phyloP scores from a whole-genome alignment of 1,140 invertebrate genomes.

The Pogonomyrmex barbatus region DNA sequence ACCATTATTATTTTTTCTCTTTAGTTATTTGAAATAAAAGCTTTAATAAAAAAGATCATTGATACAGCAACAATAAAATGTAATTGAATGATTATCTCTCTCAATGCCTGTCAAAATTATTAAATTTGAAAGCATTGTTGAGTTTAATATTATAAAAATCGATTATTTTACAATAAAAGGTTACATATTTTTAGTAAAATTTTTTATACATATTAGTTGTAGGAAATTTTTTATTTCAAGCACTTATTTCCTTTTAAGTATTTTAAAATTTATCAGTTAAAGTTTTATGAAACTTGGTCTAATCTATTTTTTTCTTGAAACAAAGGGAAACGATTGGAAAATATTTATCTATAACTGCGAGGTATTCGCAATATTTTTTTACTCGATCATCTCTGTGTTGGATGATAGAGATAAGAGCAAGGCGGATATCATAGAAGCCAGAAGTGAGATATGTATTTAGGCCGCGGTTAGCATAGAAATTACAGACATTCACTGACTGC shows the following conservation, averaged over 20 bases:
- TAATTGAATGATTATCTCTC: slow-evolving; percentile 23
- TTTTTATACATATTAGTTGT: no score
- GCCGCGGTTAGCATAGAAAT: slow-evolving; percentile 80
- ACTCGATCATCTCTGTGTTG: slow-evolving; percentile 23
- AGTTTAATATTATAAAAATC: not conserved
- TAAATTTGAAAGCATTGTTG: not conserved
- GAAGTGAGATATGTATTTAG: slow-evolving; percentile 79
- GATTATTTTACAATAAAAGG: not conserved
- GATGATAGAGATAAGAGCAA: slow-evolving; percentile 30
- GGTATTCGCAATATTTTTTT: slow-evolving; percentile 11
- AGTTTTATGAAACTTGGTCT: not conserved
- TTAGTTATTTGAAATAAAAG: slow-evolving; percentile 14
- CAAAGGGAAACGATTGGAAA: not conserved
- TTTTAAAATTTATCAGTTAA: not conserved
- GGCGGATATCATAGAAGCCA: slow-evolving; percentile 37
- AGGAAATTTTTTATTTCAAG: not conserved
- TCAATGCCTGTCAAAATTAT: not conserved
- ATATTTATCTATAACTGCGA: slow-evolving; percentile 17
- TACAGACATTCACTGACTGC: slow-evolving; percentile 77
- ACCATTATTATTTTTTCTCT: not conserved
- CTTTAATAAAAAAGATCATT: slow-evolving; percentile 20
- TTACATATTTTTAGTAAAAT: no score
- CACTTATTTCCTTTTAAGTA: not conserved
- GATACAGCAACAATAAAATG: slow-evolving; percentile 30
- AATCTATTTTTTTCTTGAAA: not conserved